Conservation (phyloP, 2,888 invertebrate species). For the Penaeus monodon region DNA sequence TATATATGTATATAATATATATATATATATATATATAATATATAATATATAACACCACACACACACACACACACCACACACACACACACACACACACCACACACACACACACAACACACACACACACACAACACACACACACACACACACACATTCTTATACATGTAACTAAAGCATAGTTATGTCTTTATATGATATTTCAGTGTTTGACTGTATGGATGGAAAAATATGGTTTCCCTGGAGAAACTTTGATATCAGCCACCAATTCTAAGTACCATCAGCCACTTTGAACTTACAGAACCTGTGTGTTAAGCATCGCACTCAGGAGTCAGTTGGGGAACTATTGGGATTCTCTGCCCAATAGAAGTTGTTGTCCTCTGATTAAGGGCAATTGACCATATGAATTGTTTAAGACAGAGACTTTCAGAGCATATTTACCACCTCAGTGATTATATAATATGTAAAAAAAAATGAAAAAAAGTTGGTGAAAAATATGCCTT, state of each 20-base stretch:
- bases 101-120: no score
- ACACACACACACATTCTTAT: neutral
- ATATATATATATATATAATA: no score
- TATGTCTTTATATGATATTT: neutral
- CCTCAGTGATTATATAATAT: constrained; percentile 32
- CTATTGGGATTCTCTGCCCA: constrained; percentile 38
- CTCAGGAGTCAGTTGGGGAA: constrained; percentile 3
- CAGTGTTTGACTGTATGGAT: no score
- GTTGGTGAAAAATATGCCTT: constrained; percentile 10
- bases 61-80: no score
- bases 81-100: no score
- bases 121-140: neutral
- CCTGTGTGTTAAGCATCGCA: neutral
- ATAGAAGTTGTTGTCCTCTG: constrained; percentile 20
- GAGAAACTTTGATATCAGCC: constrained; percentile 9
- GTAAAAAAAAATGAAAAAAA: constrained; percentile 26
- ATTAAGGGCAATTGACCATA: neutral
- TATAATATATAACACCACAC: no score
- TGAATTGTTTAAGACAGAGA: constrained; percentile 19
- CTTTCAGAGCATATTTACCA: constrained; percentile 33
- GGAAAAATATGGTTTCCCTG: neutral
- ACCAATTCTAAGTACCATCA: constrained; percentile 28
- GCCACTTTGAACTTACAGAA: constrained; percentile 11
- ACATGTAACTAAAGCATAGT: neutral
- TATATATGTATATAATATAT: no score